Evolutionary conservation across 2,113 vertebrate genomes (phyloP), one percentile per base, ranked within the genome.

Genomic region (Acinonyx jubatus): DNA sequence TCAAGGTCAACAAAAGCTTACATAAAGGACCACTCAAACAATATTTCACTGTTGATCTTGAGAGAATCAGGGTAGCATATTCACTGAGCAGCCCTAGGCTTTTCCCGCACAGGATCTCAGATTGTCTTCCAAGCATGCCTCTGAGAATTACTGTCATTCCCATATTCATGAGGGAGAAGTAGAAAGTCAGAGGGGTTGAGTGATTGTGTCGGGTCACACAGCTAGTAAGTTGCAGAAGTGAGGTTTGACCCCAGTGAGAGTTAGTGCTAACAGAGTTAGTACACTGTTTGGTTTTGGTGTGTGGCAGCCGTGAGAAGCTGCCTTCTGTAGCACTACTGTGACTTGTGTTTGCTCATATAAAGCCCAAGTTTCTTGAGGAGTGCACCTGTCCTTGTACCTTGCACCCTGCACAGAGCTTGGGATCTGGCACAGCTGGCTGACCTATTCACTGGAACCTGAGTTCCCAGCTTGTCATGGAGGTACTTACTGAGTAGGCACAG

Each of bases 261-360:
- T 45, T 45, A 45, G 45, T 45, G 45, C 45, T 45, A 45, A 45
- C 16, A 29, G 29, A 5, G 12, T 7, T 12, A 73, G 16, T 18
- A 7, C 18, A 18, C 16, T 1, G 9, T 16, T 45, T 1, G 0
- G 1, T 27, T 52, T 80, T 7, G 36, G 18, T 14, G 31, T 5
- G 2, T 7, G 14, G 61, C 14, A 23, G 12, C 0, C 19, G 4
- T 23, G 65, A 73, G 0, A 8, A 45, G 7, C 9, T 38, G 27
- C 27, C 1, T 41, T 38, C 52, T 63, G 2, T 10, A 31, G 50
- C 14, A 19, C 0, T 0, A 18, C 13, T 19, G 38, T 19, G 27
- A 71, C 89, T 25, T 29, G 7, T 8, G 11, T 96, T 38, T 81
- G 63, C 41, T 65, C 74, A 18, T 0, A n/a, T 11, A 18, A 29